Base-by-base conservation (phyloP, 2,113 vertebrate genomes). In the Caracal caracal region DNA sequence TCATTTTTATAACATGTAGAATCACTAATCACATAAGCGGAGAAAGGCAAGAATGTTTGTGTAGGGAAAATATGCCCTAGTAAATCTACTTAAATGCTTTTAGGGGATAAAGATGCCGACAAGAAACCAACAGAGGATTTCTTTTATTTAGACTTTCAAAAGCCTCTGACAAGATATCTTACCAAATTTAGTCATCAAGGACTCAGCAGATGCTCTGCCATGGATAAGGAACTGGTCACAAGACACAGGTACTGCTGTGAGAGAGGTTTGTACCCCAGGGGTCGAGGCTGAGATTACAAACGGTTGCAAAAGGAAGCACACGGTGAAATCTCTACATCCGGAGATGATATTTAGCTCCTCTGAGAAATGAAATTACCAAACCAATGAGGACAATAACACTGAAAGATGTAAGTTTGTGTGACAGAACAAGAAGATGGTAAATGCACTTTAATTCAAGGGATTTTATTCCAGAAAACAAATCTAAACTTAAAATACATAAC, bases 101-200 rank as follows among this genome's bases (percentile, higher is more conserved):
- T 47, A 76, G 61, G 10, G 49, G 33, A 79, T 66, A 88, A 80
- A 75, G 35, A 96, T 12, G 40, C 53, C 61, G 88, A 75, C 0
- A 22, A 91, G 88, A 93, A 96, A 68, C 53, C 35, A 96, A 61
- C 5, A 51, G 49, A 76, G 37, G 37, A 68, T 81, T 78, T 88
- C 56, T 82, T 85, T 53, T 24, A 78, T 89, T 88, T 35, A 81
- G 43, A 88, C 22, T 93, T 80, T 95, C 24, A 93, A 90, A 97
- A 53, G 59, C 5, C 71, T 81, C 66, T 92, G 51, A 94, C 22
- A 87, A 94, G 24, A 30, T 47, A 20, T 49, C 66, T 73, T 47
- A 80, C 66, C 47, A 91, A 65, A 86, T 73, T 63, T 43, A 88
- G 56, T 61, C 79, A 30, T 79, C 79, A 63, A 73, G 65, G 30